Evolutionary conservation across 2,888 invertebrate species (phyloP).

Genomic region (Lasioglossum morio): DNA sequence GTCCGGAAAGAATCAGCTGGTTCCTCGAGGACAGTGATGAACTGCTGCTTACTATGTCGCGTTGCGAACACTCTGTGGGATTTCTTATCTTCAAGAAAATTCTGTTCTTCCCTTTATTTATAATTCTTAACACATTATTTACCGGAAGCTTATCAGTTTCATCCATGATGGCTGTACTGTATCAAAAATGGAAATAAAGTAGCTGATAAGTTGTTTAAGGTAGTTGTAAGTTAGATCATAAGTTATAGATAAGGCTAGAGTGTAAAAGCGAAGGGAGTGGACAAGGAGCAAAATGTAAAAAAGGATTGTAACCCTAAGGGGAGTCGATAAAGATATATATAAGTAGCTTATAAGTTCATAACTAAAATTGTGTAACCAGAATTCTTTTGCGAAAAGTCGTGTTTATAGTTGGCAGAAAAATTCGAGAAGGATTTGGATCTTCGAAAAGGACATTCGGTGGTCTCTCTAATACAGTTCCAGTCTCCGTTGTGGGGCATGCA

Average conservation of each 20-base stretch:
- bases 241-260: no score
- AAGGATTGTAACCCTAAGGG: no score
- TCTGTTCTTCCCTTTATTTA: not conserved
- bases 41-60: not conserved
- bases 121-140: not conserved
- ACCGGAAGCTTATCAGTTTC: not conserved
- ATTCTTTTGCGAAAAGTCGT: not conserved
- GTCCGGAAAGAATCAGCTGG: not conserved
- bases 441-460: not conserved
- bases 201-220: no score
- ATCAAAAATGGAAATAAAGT: not conserved
- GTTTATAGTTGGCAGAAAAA: not conserved
- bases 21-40: not conserved
- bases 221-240: no score
- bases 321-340: no score
- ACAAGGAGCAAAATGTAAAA: no score
- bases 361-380: not conserved
- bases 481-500: constrained; percentile 26
- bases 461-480: constrained; percentile 8
- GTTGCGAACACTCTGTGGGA: not conserved
- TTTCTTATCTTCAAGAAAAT: not conserved
- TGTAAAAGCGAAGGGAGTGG: no score
- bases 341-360: no score
- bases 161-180: not conserved
- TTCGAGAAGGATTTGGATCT: not conserved